Evolutionary conservation across 2,797 vertebrate species (phyloP), one percentile per base, ranked within the genome.

Genomic region (Cygnus olor): DNA sequence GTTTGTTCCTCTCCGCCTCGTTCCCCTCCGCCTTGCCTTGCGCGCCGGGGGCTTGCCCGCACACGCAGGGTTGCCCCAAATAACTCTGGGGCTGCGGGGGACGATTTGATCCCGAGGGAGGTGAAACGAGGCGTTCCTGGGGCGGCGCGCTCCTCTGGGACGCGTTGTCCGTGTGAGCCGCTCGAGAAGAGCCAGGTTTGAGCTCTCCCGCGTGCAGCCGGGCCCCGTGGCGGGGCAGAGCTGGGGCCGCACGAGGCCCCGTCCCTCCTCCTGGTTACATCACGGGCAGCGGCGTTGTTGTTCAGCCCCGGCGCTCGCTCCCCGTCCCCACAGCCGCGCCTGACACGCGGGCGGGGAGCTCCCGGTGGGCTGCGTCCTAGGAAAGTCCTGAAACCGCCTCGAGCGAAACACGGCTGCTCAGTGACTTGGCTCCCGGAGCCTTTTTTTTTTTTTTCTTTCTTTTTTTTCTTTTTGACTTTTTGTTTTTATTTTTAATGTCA

Each of bases 61-160:
- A 68, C 96, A 94, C 71, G 96, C 93, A 76, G 93, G 63, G 51
- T 42, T 9, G 89, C 66, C 88, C 89, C 82, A 74, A 54, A 94
- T 42, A 54, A 51, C 78, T 93, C 7, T 1, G 17, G 22, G 8
- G 14, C 9, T 2, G 38, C 9, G 15, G 8, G 2, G 19, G 2
- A 34, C 18, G 21, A 2, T 16, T 14, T 42, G 4, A 4, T 65
- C 70, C 89, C 42, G 1, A 28, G 9, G 38, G 47, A 49, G 85
- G 42, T 85, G 94, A 83, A 74, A 49, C 11, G 40, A 65, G 90
- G 61, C 8, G 14, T 83, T 88, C 79, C 32, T 14, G 4, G 36
- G 36, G 34, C 32, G 57, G 4, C 30, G 61, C 32, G 6, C 60
- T 71, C 73, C 34, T 28, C 90, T 1, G 92, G 80, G 93, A 49